Base-by-base conservation (phyloP, 23 tunicate genomes). In the Diplosoma virens region DNA sequence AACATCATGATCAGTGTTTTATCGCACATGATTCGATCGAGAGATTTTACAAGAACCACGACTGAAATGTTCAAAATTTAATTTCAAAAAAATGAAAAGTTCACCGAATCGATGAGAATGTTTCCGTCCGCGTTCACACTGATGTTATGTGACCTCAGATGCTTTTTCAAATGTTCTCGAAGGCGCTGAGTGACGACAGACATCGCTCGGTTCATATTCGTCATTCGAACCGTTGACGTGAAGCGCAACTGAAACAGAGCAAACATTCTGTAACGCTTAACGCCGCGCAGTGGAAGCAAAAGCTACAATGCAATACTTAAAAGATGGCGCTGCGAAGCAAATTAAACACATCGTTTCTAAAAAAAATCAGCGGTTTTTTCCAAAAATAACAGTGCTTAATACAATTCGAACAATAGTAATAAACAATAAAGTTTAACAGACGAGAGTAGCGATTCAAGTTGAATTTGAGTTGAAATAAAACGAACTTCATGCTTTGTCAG, bases 71-170 rank as follows among this genome's bases (percentile, higher is more conserved):
- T n/a, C n/a, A n/a, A n/a, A n/a, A n/a, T n/a, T n/a, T n/a, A n/a
- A n/a, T n/a, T n/a, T n/a, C n/a, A n/a, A n/a, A n/a, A n/a, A n/a
- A n/a, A n/a, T n/a, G n/a, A n/a, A n/a, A n/a, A n/a, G n/a, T n/a
- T n/a, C 28, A 89, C 96, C 6, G 96, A 82, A 68, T 89, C 96
- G 33, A 89, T 78, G 28, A 89, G 60, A 14, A 89, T 78, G 65
- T 83, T 86, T 25, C 84, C 88, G 23, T 89, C 96, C 0, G 81
- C 37, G 27, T 86, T 82, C 9, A 78, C 67, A 47, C 77, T 77
- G 53, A 89, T 78, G 58, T 81, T 84, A 58, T 82, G 88, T 27
- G 96, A 41, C 25, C 72, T 58, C 33, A 89, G 36, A 14, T 72
- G 58, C 67, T 89, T 78, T 68, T 89, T 89, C 61, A 89, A 72